Percentiles rank a stretch among this genome's conserved stretches.
phyloP scores from a whole-genome alignment of 1,140 invertebrate genomes.

The Chymomyza costata region DNA sequence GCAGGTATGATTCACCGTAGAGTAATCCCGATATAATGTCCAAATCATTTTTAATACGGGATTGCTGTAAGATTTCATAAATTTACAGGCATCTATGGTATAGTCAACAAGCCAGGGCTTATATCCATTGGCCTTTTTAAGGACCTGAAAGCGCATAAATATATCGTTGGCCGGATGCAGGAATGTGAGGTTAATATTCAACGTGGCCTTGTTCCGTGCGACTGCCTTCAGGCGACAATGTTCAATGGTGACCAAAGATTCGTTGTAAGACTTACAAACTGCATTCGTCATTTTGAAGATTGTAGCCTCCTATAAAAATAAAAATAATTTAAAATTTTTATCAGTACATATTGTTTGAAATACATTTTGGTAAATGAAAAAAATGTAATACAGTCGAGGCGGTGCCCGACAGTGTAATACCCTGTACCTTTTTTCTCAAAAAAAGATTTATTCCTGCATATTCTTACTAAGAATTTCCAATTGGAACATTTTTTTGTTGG shows the following conservation, averaged over 20 bases:
- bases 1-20: constrained; percentile 43
- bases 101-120: constrained; percentile 45
- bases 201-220: constrained; percentile 24
- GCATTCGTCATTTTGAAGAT: constrained; percentile 45
- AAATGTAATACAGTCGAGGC: too few relatives aligned
- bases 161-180: constrained; percentile 30
- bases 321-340: too few relatives aligned
- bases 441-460: too few relatives aligned
- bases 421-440: too few relatives aligned
- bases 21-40: constrained; percentile 36
- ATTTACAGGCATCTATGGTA: constrained; percentile 34
- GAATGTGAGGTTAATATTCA: constrained; percentile 32
- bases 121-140: constrained; percentile 44
- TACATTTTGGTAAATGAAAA: too few relatives aligned
- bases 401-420: too few relatives aligned
- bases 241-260: constrained; percentile 35
- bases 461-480: too few relatives aligned
- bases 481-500: too few relatives aligned
- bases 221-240: constrained; percentile 38
- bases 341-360: too few relatives aligned
- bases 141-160: constrained; percentile 19
- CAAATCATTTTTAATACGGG: constrained; percentile 27
- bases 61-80: constrained; percentile 29
- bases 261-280: constrained; percentile 41
- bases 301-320: constrained; percentile 19